phyloP scores from a whole-genome alignment of 1,140 invertebrate genomes.

The Hyphantria cunea region DNA sequence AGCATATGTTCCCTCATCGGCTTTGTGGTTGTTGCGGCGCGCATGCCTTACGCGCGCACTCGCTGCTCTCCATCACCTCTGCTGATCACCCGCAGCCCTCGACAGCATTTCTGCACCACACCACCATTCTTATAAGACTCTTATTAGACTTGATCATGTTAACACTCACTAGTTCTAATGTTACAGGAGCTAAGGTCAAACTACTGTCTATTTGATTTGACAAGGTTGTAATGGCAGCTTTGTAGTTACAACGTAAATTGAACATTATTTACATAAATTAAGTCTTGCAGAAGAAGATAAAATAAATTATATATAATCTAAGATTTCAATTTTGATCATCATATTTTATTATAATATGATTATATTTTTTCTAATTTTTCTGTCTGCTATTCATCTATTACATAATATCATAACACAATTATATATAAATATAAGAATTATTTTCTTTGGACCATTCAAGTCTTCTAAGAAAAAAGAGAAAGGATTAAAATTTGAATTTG shows the following conservation, averaged over 20 bases:
- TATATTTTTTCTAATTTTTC: too few species aligned
- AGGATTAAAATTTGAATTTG: too few species aligned
- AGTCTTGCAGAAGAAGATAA: neutral
- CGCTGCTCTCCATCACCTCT: constrained; percentile 57
- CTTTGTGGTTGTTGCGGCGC: constrained; percentile 79
- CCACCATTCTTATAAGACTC: constrained; percentile 22
- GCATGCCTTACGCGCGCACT: constrained; percentile 70
- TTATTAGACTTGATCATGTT: constrained; percentile 11
- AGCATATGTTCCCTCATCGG: constrained; percentile 68
- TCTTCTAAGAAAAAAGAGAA: neutral
- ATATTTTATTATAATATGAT: too few species aligned
- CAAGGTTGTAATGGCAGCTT: neutral
- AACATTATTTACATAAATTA: too few species aligned
- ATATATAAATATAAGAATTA: too few species aligned
- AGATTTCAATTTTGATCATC: too few species aligned
- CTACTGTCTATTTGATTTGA: constrained; percentile 15
- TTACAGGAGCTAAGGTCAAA: constrained; percentile 10
- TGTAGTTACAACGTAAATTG: too few species aligned
- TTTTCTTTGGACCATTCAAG: neutral
- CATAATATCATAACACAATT: too few species aligned
- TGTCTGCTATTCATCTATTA: too few species aligned
- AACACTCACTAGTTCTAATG: constrained; percentile 23
- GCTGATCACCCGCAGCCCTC: constrained; percentile 36
- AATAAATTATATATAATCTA: too few species aligned
- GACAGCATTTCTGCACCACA: neutral